These are phyloP conservation scores for Ambastaia sidthimunki DNA, from an alignment of 2,797 vertebrate species.

Conservation along the genomic window DNA sequence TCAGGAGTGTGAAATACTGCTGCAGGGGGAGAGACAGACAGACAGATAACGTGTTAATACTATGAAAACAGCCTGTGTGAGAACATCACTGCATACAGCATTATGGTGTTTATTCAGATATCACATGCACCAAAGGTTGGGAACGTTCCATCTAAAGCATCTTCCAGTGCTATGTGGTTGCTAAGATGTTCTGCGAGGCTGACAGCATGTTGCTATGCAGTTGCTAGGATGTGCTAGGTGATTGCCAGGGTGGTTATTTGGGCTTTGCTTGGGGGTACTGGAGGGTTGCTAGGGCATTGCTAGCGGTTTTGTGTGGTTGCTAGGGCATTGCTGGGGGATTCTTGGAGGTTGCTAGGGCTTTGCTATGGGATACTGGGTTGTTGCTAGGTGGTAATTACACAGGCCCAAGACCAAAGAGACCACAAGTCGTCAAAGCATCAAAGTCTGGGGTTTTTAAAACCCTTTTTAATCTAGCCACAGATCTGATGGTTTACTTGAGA, in stretches of 20 bases:
- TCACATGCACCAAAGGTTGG: too few species aligned
- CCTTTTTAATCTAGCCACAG: slow-evolving; percentile 9
- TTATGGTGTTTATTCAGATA: slow-evolving; percentile 61
- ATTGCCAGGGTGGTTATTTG: not conserved
- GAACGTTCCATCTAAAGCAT: too few species aligned
- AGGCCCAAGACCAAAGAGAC: not conserved
- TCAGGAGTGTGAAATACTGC: slow-evolving; percentile 97
- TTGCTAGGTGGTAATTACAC: not conserved
- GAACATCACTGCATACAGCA: slow-evolving; percentile 66
- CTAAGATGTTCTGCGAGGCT: not conserved
- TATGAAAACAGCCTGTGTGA: slow-evolving; percentile 54
- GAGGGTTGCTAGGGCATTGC: not conserved
- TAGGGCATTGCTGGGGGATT: not conserved
- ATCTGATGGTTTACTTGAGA: not conserved
- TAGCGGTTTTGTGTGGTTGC: not conserved
- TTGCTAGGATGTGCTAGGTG: not conserved
- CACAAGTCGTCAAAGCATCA: not conserved
- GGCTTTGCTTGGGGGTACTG: too few species aligned
- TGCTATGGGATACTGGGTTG: too few species aligned
- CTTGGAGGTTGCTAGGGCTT: too few species aligned
- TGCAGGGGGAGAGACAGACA: too few species aligned
- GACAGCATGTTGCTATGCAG: not conserved
- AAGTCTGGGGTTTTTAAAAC: not conserved
- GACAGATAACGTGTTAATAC: slow-evolving; percentile 58
- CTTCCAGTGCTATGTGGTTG: not conserved